Evolutionary conservation across 2,113 vertebrate species (phyloP).

Genomic region (Tychaedon coryphoeus): DNA sequence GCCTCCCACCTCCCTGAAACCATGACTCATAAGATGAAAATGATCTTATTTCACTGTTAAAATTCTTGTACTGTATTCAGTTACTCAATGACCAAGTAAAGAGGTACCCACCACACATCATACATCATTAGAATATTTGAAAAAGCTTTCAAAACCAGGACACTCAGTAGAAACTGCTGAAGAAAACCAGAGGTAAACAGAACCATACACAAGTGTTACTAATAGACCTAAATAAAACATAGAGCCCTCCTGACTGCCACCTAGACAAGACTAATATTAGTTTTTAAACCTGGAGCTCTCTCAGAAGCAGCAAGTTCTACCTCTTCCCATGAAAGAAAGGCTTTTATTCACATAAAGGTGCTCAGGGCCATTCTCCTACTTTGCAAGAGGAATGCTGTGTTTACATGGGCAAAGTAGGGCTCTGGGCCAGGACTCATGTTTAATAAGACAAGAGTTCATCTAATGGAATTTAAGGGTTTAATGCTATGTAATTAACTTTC

Average conservation of each 20-base stretch:
- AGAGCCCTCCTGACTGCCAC: background rate
- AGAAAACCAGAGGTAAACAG: background rate
- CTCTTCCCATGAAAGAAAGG: background rate
- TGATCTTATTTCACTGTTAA: background rate
- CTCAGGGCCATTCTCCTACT: background rate
- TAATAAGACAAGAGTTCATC: background rate
- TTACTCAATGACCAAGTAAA: background rate
- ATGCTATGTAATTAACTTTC: background rate
- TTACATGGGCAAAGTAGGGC: background rate
- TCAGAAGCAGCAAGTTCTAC: background rate
- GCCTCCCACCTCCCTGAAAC: background rate
- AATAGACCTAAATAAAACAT: background rate
- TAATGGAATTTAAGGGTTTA: background rate
- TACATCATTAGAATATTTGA: background rate
- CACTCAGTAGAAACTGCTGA: background rate
- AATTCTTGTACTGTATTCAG: background rate
- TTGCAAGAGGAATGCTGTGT: background rate
- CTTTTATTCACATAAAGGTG: background rate
- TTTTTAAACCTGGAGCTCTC: background rate
- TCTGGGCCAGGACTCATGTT: background rate
- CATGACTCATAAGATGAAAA: background rate
- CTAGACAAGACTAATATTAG: background rate
- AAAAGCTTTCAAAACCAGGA: background rate
- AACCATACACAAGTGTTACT: background rate
- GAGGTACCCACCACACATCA: background rate